Evolutionary conservation across 2,888 invertebrate genomes (phyloP).

Genomic region (Epinotia demarniana): DNA sequence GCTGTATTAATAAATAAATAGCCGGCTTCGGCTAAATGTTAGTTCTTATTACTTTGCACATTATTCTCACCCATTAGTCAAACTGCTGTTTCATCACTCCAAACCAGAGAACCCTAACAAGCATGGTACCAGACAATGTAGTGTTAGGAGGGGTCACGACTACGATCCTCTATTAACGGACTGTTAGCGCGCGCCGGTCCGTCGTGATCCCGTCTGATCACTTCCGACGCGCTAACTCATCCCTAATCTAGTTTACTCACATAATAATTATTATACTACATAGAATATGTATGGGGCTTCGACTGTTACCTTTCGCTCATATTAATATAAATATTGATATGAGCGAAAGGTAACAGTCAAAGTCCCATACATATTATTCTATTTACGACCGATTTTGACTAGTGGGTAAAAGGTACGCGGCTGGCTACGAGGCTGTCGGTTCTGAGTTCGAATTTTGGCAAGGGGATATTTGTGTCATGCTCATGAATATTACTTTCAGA

Average conservation of each 20-base stretch:
- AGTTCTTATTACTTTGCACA: neutral
- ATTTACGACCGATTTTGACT: too few relatives aligned
- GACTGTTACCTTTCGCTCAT: neutral
- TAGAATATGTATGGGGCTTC: constrained; percentile 29
- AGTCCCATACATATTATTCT: too few relatives aligned
- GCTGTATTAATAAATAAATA: neutral
- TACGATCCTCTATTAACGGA: constrained; percentile 78
- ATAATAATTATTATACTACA: constrained; percentile 46
- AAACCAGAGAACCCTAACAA: constrained; percentile 33
- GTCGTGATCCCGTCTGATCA: constrained; percentile 77
- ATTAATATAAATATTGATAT: too few relatives aligned
- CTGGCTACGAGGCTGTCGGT: too few relatives aligned
- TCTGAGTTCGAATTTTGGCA: too few relatives aligned
- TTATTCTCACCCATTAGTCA: neutral
- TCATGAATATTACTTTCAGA: too few relatives aligned
- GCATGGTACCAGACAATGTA: constrained; percentile 38
- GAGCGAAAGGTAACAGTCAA: too few relatives aligned
- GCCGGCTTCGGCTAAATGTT: neutral
- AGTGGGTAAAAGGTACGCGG: fast-evolving
- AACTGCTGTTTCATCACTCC: constrained; percentile 4
- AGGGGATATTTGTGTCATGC: too few relatives aligned
- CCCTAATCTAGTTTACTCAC: constrained; percentile 49
- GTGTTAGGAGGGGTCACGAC: constrained; percentile 71
- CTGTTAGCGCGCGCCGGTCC: constrained; percentile 75
- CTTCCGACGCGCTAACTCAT: constrained; percentile 69